Evolutionary conservation across 1,140 invertebrate genomes (phyloP).

Genomic region (Heterodera schachtii): DNA sequence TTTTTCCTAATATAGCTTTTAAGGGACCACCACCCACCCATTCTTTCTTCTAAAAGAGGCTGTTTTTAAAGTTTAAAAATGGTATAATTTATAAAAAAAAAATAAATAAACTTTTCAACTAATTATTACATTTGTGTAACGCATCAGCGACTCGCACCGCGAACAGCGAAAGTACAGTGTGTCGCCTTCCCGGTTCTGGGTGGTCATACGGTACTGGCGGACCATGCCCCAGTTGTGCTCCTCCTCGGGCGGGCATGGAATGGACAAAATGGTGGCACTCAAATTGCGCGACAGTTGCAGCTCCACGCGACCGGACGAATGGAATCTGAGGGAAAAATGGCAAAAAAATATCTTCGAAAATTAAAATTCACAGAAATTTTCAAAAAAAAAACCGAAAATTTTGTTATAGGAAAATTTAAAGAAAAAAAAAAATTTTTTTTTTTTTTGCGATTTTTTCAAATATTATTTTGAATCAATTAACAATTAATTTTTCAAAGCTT

Average conservation of each 20-base stretch:
- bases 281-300: constrained; percentile 45
- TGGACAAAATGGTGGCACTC: constrained; percentile 42
- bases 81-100: too few species aligned
- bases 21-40: too few species aligned
- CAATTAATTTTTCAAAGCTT: too few species aligned
- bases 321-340: constrained; percentile 17
- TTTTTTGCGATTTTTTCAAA: too few species aligned
- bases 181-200: constrained; percentile 41
- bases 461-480: too few species aligned
- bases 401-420: not conserved
- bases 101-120: too few species aligned
- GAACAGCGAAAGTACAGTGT: constrained; percentile 46
- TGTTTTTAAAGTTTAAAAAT: too few species aligned
- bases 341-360: not conserved
- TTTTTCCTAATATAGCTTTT: too few species aligned
- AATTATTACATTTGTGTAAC: constrained; percentile 34
- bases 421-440: too few species aligned
- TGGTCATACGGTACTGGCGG: constrained; percentile 45
- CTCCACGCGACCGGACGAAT: constrained; percentile 35
- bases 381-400: not conserved
- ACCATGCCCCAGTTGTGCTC: constrained; percentile 20
- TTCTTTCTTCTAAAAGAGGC: too few species aligned
- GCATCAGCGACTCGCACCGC: constrained; percentile 44
- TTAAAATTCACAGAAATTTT: too few species aligned
- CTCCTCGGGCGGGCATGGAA: constrained; percentile 19